Evolutionary conservation across 2,888 invertebrate genomes (phyloP).

Genomic region (Capitulum mitella): DNA sequence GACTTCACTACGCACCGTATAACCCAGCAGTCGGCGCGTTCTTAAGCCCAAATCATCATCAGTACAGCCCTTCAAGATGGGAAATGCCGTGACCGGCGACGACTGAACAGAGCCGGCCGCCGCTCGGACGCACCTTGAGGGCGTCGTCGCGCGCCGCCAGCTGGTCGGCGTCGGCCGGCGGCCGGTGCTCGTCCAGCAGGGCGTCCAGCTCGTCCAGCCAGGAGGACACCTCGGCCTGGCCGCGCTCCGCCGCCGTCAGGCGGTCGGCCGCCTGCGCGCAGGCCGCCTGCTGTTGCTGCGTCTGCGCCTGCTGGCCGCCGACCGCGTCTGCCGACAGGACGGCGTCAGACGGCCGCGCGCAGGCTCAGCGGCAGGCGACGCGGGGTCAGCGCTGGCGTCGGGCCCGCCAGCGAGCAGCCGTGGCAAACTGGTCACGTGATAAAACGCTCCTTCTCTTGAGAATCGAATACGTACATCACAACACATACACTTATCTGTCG

Average conservation of each 20-base stretch:
- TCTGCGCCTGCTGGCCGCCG: constrained; percentile 39
- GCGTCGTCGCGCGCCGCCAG: not conserved
- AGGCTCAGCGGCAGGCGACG: too few species aligned
- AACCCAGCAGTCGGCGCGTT: too few species aligned
- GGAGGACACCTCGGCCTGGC: constrained; percentile 71
- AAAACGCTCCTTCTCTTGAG: too few species aligned
- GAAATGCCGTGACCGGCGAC: too few species aligned
- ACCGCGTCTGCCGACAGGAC: not conserved
- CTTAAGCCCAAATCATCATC: too few species aligned
- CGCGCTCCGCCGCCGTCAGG: constrained; percentile 80
- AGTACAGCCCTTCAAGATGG: too few species aligned
- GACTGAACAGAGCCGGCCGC: not conserved
- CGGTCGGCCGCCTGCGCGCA: constrained; percentile 47
- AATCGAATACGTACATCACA: too few species aligned
- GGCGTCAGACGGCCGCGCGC: not conserved
- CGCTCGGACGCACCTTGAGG: not conserved
- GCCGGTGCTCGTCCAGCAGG: constrained; percentile 48
- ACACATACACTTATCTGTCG: too few species aligned
- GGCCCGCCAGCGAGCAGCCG: too few species aligned
- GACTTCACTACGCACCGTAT: too few species aligned
- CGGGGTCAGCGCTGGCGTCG: too few species aligned
- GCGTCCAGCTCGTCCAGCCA: constrained; percentile 83
- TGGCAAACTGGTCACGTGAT: too few species aligned
- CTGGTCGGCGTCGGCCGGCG: not conserved
- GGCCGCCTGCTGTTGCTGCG: constrained; percentile 5